Evolutionary conservation across 2,888 invertebrate species (phyloP).

Genomic region (Cyaniris semiargus): DNA sequence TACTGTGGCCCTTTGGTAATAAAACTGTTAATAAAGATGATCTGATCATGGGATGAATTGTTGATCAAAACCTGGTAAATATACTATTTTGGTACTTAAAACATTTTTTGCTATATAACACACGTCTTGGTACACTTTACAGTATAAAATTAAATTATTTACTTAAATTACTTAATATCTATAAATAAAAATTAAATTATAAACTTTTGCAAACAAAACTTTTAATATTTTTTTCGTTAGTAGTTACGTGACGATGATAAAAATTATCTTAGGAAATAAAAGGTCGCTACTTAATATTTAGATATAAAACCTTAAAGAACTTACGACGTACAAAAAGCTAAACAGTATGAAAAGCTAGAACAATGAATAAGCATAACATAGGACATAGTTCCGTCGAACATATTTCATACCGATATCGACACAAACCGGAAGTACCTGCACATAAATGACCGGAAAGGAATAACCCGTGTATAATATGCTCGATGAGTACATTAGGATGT

Average conservation of each 20-base stretch:
- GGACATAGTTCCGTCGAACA: conserved; percentile 65
- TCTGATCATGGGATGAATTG: not conserved
- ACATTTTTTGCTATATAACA: no score
- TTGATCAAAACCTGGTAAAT: not conserved
- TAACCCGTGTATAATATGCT: conserved; percentile 42
- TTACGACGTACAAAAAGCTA: not conserved
- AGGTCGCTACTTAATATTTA: no score
- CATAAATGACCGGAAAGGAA: conserved; percentile 77
- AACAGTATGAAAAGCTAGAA: not conserved
- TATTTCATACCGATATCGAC: conserved; percentile 77
- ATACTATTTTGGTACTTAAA: no score
- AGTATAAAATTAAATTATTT: no score
- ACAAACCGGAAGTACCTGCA: conserved; percentile 75
- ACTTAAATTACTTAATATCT: no score
- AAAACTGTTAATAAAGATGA: not conserved
- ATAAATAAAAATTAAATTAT: no score
- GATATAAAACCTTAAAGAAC: not conserved
- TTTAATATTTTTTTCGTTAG: no score
- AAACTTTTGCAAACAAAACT: no score
- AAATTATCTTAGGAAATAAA: no score
- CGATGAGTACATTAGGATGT: not conserved
- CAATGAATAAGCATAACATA: conserved; percentile 34
- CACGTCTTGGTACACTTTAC: no score
- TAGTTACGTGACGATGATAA: no score
- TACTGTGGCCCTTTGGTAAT: conserved; percentile 50